Evolutionary conservation across 64 coral and sea anemone genomes (phyloP), one percentile per base, ranked within the genome.

Genomic region (Orbicella faveolata): DNA sequence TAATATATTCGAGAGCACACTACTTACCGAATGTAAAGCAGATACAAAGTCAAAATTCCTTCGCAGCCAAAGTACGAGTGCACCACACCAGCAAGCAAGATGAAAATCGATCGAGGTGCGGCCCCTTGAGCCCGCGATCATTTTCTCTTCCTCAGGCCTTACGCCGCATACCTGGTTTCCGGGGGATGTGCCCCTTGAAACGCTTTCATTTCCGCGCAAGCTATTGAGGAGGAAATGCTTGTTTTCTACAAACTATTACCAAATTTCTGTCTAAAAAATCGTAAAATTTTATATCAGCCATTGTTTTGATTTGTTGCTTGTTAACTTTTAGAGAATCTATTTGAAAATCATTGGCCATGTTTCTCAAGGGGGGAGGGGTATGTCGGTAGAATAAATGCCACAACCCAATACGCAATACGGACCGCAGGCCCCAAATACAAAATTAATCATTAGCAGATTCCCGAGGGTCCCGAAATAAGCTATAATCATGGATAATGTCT

Each of bases 11-110:
- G 66, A 25, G 39, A 72, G 21, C 20, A 9, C 16, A 51, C 17
- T 15, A 85, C 82, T 85, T 73, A 85, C 82, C 82, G 25, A 44
- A 20, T 85, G 23, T 25, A 17, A 30, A 5, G 35, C 63, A 53
- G 64, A 10, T 30, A 30, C 11, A 85, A 85, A 85, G 64, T 52
- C 82, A 11, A 85, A 85, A 85, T 85, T 85, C 82, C 82, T 85
- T 73, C 64, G 82, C 82, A 85, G 82, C 17, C 82, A 85, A 85
- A 72, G 39, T 69, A n/a, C 63, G 1, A 25, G 14, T 52, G 26
- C 61, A 84, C 0, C 82, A 85, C 65, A 52, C 65, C 65, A 18
- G 37, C 82, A 72, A 85, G 63, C 36, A 15, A 85, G 63, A 10
- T 36, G 12, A 79, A 41, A 85, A 72, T 6, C 65, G 20, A 83